Conservation (phyloP, 2,888 invertebrate species). For the Aelia acuminata region DNA sequence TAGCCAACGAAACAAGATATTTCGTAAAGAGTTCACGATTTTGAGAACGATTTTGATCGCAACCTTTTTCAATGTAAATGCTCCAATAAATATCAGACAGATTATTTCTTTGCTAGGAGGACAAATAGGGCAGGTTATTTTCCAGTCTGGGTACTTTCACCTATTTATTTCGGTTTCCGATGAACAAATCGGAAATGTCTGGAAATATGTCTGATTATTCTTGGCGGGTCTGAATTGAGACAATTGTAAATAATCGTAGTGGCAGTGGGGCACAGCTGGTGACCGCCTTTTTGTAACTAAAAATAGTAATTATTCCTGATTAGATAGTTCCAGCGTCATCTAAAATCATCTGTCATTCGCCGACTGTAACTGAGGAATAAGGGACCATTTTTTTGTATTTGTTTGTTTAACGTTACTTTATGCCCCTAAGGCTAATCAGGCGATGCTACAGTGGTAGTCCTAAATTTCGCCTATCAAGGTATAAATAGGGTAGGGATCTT, state of each 20-base stretch:
- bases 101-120: background rate
- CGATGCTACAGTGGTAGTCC: no score
- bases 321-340: constrained; percentile 24
- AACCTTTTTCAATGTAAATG: background rate
- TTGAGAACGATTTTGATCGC: background rate
- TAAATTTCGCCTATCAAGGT: no score
- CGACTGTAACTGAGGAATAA: no score
- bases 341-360: no score
- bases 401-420: no score
- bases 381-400: no score
- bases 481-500: no score
- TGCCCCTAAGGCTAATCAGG: no score
- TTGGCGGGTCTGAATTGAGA: background rate
- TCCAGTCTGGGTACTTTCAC: background rate
- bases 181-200: constrained; percentile 10
- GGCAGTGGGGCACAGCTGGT: background rate
- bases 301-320: constrained; percentile 41
- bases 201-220: constrained; percentile 13
- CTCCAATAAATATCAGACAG: background rate
- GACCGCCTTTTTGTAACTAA: background rate
- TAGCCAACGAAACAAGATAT: no score
- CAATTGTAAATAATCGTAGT: constrained; percentile 16
- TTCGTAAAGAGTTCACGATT: background rate
- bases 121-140: background rate
- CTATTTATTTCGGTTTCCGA: background rate